Percentiles rank a stretch among this genome's conserved stretches.
phyloP scores from a whole-genome alignment of 2,888 invertebrate species.

The Polydrusus cervinus region DNA sequence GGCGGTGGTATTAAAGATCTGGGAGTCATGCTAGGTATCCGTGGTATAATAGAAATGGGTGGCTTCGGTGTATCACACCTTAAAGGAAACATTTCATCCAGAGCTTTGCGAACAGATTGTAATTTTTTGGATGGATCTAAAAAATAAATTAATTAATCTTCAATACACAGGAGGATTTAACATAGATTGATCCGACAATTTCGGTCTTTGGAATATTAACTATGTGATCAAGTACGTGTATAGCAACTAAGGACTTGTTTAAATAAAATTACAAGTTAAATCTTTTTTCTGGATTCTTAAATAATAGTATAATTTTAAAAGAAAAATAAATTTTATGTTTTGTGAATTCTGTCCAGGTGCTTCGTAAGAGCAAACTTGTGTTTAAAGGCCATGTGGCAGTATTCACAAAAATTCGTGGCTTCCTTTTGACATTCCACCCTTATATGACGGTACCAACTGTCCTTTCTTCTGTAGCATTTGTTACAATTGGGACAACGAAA shows the following conservation, averaged over 20 bases:
- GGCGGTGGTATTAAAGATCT: neutral
- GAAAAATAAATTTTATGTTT: neutral
- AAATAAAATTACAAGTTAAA: too few species aligned
- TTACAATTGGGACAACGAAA: conserved; percentile 6
- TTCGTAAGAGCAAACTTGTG: conserved; percentile 11
- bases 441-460: conserved; percentile 1
- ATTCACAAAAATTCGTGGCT: neutral
- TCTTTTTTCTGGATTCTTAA: too few species aligned
- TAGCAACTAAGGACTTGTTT: too few species aligned
- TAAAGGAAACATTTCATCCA: conserved; percentile 17
- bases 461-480: conserved; percentile 5
- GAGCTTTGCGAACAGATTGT: neutral
- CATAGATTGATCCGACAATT: too few species aligned
- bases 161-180: too few species aligned
- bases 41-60: neutral
- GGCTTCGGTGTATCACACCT: conserved; percentile 5
- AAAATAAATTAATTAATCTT: conserved; percentile 2
- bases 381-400: neutral
- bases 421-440: conserved; percentile 23
- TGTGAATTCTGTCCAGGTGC: neutral
- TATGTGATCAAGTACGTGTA: too few species aligned
- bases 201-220: too few species aligned
- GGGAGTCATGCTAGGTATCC: neutral
- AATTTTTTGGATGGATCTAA: conserved; percentile 12
- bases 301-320: too few species aligned